Conservation (phyloP, 2,888 invertebrate species). For the Himalopsyche japonica region DNA sequence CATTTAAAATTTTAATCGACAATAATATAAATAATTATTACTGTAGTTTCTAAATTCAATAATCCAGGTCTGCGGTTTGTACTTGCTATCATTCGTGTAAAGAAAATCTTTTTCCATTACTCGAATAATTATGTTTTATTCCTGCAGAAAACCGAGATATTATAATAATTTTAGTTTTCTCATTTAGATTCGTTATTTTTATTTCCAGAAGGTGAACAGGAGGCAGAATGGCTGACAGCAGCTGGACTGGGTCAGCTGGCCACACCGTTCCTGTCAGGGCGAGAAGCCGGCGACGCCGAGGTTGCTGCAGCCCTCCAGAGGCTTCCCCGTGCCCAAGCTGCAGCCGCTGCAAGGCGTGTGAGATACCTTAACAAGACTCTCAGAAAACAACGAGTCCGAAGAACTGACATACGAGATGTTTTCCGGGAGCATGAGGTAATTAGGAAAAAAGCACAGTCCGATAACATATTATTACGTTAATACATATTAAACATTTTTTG, state of each 20-base stretch:
- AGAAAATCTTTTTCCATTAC: too few species aligned
- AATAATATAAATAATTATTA: too few species aligned
- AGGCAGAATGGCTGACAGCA: conserved; percentile 74
- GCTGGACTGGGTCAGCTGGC: conserved; percentile 74
- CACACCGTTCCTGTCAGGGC: conserved; percentile 70
- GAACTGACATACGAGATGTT: conserved; percentile 82
- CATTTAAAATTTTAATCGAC: too few species aligned
- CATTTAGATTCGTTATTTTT: not conserved
- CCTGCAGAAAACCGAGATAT: too few species aligned
- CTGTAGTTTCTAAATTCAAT: too few species aligned
- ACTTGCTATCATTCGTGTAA: too few species aligned
- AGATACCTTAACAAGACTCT: conserved; percentile 77
- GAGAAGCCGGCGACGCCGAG: conserved; percentile 68
- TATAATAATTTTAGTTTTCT: too few species aligned
- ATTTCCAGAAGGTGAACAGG: conserved; percentile 71
- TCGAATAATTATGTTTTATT: too few species aligned
- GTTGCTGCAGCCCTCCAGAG: conserved; percentile 65
- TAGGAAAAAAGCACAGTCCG: not conserved
- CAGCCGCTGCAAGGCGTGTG: conserved; percentile 75
- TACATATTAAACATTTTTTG: too few species aligned
- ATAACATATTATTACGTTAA: too few species aligned
- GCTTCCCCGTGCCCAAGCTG: conserved; percentile 73
- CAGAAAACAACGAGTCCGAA: conserved; percentile 64
- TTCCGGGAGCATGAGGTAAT: conserved; percentile 80
- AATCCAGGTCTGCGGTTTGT: too few species aligned